phyloP scores from a whole-genome alignment of 2,888 invertebrate genomes.

The Synergus japonicus region DNA sequence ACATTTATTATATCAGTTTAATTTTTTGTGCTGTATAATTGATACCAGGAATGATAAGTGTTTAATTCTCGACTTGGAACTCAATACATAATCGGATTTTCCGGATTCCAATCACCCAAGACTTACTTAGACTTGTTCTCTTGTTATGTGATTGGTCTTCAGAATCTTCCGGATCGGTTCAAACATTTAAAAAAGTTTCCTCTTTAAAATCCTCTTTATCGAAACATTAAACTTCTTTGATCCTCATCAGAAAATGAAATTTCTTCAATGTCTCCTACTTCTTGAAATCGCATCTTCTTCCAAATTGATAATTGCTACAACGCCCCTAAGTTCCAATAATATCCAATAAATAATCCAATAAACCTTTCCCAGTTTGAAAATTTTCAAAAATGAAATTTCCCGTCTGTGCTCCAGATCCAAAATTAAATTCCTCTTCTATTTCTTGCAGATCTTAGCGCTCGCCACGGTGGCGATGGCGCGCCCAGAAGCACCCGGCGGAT shows the following conservation, averaged over 20 bases:
- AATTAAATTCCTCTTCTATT: background rate
- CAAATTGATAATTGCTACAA: too few species aligned
- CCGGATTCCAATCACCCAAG: background rate
- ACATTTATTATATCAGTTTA: too few species aligned
- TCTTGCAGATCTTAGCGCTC: conserved; percentile 72
- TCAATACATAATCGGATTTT: background rate
- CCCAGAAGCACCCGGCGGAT: conserved; percentile 74
- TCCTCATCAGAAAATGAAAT: background rate
- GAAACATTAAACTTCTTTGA: too few species aligned
- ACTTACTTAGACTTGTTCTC: background rate
- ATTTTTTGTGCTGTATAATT: background rate
- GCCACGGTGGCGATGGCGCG: conserved; percentile 74
- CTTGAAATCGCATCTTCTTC: too few species aligned
- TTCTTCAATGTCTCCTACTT: too few species aligned
- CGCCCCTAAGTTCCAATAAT: too few species aligned
- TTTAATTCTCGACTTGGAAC: background rate
- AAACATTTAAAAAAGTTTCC: background rate
- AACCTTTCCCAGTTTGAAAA: too few species aligned
- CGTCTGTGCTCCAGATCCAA: background rate
- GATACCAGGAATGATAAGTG: background rate
- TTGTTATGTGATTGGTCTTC: background rate
- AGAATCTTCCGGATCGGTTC: background rate
- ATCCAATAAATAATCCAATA: too few species aligned
- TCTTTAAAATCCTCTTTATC: background rate
- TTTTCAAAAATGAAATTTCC: too few species aligned